These are phyloP conservation scores for Lamproptera curius DNA, from an alignment of 2,888 invertebrate species.

Conservation along the genomic window DNA sequence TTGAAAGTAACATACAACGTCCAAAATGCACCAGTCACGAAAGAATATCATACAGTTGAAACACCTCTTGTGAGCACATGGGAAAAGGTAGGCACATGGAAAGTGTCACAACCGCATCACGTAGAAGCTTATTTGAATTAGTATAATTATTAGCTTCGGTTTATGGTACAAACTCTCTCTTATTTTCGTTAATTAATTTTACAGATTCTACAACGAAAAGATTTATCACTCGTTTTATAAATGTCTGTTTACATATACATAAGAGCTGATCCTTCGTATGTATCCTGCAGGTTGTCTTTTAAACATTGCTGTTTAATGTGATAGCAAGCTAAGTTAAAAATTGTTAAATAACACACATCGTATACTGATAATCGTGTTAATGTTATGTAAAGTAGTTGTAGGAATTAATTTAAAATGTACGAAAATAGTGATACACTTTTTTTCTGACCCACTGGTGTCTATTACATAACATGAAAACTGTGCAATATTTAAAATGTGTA, in stretches of 20 bases:
- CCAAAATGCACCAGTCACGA: neutral
- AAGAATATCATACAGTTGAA: slow-evolving; percentile 4
- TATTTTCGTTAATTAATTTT: neutral
- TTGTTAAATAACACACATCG: neutral
- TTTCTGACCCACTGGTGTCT: neutral
- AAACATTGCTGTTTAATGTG: no score
- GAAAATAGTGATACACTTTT: neutral
- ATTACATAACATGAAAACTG: no score
- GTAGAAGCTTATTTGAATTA: neutral
- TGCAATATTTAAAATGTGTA: no score
- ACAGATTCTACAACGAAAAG: no score
- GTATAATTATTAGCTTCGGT: neutral
- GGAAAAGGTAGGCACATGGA: neutral
- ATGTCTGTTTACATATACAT: neutral
- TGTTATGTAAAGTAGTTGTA: neutral
- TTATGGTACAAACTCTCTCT: neutral
- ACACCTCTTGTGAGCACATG: neutral
- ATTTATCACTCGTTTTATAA: neutral
- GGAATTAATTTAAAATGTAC: neutral
- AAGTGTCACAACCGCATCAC: neutral
- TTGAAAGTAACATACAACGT: neutral
- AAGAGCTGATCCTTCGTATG: no score
- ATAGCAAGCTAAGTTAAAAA: no score
- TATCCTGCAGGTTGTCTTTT: no score
- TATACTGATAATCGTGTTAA: neutral